Base-by-base conservation (phyloP, 2,113 vertebrate genomes). In the Regulus satrapa region DNA sequence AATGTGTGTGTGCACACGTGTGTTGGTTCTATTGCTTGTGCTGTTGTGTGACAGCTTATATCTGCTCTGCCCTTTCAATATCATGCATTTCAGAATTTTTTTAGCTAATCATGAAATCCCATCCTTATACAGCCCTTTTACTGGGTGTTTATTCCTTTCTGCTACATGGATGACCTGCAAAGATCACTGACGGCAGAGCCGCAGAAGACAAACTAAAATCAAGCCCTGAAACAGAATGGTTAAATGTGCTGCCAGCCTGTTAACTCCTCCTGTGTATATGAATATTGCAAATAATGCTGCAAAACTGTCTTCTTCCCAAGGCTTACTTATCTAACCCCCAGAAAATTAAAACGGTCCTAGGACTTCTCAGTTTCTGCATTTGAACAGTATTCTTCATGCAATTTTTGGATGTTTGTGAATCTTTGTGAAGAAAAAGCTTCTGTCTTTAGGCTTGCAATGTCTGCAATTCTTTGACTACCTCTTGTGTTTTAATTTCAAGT, bases 1-100 rank as follows among this genome's bases (percentile, higher is more conserved):
- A n/a, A n/a, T n/a, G n/a, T n/a, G n/a, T 10, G 5, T 29, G 14
- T 46, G 9, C 10, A 14, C 1, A 0, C 10, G 4, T 69, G 10
- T 40, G 12, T 67, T 74, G 13, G 5, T 67, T 89, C 18, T 66
- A 5, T 59, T 71, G 28, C 32, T 80, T 81, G 8, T 67, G 26
- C 1, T 3, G 24, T 38, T 81, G 2, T 85, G 23, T 66, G 34
- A 20, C 40, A 43, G 59, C 8, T 79, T 83, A 10, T 87, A 34
- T 81, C 38, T 71, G 18, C 56, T 71, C 43, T 91, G 32, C 36
- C 19, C 18, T 85, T 94, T 91, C 34, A 69, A 2, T 5, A 13
- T 56, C 20, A 45, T n/a, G 25, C 28, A 64, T 67, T 91, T 93
- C 40, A 85, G 28, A 64, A 85, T 79, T 88, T 26, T 25, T 87